Evolutionary conservation across 2,797 vertebrate genomes (phyloP).

Genomic region (Pseudotriccus pelzelni): DNA sequence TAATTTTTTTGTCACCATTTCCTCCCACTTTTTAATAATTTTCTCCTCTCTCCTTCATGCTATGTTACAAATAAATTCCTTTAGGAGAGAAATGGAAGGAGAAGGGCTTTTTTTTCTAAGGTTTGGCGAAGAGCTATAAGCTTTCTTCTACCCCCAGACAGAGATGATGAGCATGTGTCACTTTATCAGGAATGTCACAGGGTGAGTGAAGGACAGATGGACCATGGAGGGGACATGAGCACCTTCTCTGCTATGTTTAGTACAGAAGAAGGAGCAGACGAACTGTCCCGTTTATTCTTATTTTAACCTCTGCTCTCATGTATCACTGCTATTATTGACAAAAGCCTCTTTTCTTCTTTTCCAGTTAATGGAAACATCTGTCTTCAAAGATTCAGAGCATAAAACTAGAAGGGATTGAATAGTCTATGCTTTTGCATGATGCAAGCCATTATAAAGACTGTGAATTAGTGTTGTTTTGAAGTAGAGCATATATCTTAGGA

Average conservation of each 20-base stretch:
- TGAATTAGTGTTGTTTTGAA: neutral
- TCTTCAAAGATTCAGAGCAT: slow-evolving; percentile 1
- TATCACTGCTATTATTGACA: neutral
- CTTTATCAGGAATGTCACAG: neutral
- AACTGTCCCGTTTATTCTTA: neutral
- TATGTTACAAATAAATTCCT: neutral
- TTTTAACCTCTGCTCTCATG: slow-evolving; percentile 4
- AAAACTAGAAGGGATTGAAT: slow-evolving; percentile 1
- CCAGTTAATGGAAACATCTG: slow-evolving; percentile 2
- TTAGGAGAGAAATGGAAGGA: neutral
- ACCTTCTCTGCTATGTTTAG: neutral
- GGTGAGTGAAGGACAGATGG: neutral
- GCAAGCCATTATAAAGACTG: neutral
- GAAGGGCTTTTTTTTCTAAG: neutral
- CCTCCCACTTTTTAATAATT: neutral
- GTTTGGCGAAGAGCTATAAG: neutral
- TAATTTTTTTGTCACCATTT: neutral
- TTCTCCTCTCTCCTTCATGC: neutral
- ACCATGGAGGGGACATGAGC: neutral
- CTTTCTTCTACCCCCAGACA: neutral
- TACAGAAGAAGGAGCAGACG: neutral
- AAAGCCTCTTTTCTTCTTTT: slow-evolving; percentile 18
- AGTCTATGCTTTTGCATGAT: neutral
- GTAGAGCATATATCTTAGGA: neutral
- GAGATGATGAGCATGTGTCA: neutral